phyloP scores from a whole-genome alignment of 2,797 vertebrate species.

The Lagocephalus sceleratus region DNA sequence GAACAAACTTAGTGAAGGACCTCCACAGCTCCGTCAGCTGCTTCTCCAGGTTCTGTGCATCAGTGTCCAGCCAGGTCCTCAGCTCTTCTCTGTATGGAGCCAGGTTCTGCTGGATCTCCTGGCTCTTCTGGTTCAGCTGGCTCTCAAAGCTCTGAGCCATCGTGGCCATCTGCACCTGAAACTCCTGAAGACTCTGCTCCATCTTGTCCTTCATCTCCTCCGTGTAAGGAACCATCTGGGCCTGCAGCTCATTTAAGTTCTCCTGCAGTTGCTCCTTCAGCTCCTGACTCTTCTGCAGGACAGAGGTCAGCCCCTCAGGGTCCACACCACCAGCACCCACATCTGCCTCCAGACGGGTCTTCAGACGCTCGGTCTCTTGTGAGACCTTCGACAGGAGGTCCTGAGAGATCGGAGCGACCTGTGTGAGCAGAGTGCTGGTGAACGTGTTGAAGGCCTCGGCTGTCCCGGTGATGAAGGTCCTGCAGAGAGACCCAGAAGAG shows the following conservation, averaged over 20 bases:
- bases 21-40: slow-evolving; percentile 59
- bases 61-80: slow-evolving; percentile 49
- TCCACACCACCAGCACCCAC: slow-evolving; percentile 59
- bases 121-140: slow-evolving; percentile 53
- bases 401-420: slow-evolving; percentile 56
- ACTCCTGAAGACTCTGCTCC: slow-evolving; percentile 65
- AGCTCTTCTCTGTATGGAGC: slow-evolving; percentile 62
- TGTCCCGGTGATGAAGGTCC: slow-evolving; percentile 61
- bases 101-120: slow-evolving; percentile 68
- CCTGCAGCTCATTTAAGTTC: slow-evolving; percentile 54
- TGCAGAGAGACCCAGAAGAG: slow-evolving; percentile 36
- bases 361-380: slow-evolving; percentile 63
- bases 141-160: slow-evolving; percentile 54
- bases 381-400: slow-evolving; percentile 54
- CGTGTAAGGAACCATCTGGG: slow-evolving; percentile 61
- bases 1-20: slow-evolving; percentile 47
- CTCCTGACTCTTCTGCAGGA: slow-evolving; percentile 63
- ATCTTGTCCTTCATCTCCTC: slow-evolving; percentile 70
- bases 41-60: slow-evolving; percentile 52
- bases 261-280: slow-evolving; percentile 58
- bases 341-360: slow-evolving; percentile 51
- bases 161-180: slow-evolving; percentile 58
- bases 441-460: slow-evolving; percentile 42
- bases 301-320: slow-evolving; percentile 58
- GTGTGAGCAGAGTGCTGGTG: slow-evolving; percentile 29